These are phyloP conservation scores for Passer domesticus DNA, from an alignment of 2,113 vertebrate genomes.

Conservation along the genomic window DNA sequence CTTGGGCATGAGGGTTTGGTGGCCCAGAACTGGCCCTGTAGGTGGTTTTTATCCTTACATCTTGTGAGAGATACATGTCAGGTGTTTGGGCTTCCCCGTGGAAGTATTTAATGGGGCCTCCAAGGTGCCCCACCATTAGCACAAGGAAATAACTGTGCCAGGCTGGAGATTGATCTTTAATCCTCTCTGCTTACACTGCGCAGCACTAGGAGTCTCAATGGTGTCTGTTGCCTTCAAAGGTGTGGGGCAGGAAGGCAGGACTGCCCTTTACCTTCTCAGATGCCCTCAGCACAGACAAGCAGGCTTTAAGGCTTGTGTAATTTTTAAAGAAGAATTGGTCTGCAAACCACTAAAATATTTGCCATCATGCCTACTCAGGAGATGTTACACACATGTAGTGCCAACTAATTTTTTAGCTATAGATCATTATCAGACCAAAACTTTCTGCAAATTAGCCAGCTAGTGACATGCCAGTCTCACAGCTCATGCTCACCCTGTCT, in stretches of 20 bases:
- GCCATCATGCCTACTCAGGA: accelerated
- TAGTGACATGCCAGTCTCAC: background rate
- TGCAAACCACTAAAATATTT: background rate
- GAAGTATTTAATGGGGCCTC: background rate
- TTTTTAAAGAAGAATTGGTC: background rate
- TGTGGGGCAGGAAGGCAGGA: background rate
- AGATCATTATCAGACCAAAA: background rate
- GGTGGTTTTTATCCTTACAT: background rate
- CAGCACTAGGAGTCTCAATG: background rate
- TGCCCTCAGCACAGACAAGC: background rate
- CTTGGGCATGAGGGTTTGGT: background rate
- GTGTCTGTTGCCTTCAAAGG: background rate
- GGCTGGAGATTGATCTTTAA: background rate
- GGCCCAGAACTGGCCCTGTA: accelerated
- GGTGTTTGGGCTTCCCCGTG: background rate
- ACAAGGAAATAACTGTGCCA: background rate
- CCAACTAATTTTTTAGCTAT: background rate
- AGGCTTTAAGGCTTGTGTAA: background rate
- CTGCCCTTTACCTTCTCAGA: background rate
- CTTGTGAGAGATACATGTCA: accelerated
- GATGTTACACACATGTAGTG: background rate
- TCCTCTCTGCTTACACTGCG: background rate
- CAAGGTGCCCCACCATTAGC: accelerated
- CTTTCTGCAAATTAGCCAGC: background rate
- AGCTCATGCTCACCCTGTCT: background rate